Percentiles rank a stretch among this genome's conserved stretches.
phyloP scores from a whole-genome alignment of 2,797 vertebrate species.

The Danio tinwini region DNA sequence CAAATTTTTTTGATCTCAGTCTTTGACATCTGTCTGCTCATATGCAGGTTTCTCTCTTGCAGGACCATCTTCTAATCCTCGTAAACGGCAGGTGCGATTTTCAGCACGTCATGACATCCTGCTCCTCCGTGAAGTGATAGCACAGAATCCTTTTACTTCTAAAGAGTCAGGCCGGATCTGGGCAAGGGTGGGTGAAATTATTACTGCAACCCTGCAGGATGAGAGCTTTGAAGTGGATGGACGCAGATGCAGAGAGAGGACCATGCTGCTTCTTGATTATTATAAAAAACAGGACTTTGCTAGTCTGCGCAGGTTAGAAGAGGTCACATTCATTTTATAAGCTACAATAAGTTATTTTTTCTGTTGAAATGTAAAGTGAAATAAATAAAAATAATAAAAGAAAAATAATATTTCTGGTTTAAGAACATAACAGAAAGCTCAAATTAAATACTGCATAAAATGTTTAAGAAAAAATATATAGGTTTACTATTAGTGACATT shows the following conservation, averaged over 20 bases:
- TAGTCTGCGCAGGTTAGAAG: slow-evolving; percentile 77
- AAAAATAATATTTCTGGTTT: background rate
- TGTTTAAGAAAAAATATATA: no score
- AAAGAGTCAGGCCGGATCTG: slow-evolving; percentile 81
- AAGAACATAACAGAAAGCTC: background rate
- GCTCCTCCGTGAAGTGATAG: slow-evolving; percentile 80
- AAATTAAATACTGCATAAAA: no score
- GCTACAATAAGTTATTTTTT: background rate
- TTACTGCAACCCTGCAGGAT: slow-evolving; percentile 76
- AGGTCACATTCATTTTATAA: background rate
- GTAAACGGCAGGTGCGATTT: slow-evolving; percentile 82
- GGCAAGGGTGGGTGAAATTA: slow-evolving; percentile 80
- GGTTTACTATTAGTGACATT: no score
- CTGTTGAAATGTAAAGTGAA: background rate
- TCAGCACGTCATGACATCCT: slow-evolving; percentile 83
- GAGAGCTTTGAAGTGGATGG: slow-evolving; percentile 84
- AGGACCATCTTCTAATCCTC: slow-evolving; percentile 72
- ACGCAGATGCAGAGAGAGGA: slow-evolving; percentile 81
- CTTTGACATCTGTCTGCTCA: background rate
- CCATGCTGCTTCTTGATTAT: slow-evolving; percentile 82
- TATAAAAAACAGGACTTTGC: slow-evolving; percentile 83
- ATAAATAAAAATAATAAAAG: background rate
- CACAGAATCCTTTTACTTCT: slow-evolving; percentile 80
- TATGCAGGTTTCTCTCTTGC: slow-evolving; percentile 72
- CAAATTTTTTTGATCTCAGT: background rate